Conservation (phyloP, 1,140 invertebrate genomes). For the Acarapis woodi region DNA sequence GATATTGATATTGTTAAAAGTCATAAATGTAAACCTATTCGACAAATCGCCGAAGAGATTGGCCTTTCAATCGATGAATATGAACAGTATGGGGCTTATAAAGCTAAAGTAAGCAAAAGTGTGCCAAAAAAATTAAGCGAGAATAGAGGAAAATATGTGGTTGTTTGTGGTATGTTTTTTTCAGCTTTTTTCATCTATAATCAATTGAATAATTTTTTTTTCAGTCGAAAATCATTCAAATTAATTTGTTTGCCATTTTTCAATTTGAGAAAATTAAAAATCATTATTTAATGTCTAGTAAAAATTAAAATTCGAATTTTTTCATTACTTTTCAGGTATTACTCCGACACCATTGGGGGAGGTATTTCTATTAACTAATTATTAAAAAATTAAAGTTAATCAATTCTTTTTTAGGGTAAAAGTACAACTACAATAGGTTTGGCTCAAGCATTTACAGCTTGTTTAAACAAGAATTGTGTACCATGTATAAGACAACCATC, state of each 20-base stretch:
- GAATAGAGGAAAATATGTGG: slow-evolving; percentile 62
- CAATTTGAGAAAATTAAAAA: too few species aligned
- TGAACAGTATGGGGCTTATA: slow-evolving; percentile 66
- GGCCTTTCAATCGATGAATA: slow-evolving; percentile 49
- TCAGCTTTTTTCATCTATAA: slow-evolving; percentile 28
- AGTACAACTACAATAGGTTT: slow-evolving; percentile 74
- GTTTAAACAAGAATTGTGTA: slow-evolving; percentile 56
- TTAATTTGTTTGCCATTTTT: too few species aligned
- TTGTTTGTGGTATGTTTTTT: too few species aligned
- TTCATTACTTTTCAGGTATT: too few species aligned
- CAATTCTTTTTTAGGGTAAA: slow-evolving; percentile 15
- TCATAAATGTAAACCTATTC: slow-evolving; percentile 61
- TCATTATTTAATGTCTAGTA: too few species aligned
- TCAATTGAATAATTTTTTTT: not conserved
- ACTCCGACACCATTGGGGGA: slow-evolving; percentile 67
- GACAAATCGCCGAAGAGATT: slow-evolving; percentile 45
- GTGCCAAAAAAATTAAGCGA: slow-evolving; percentile 43
- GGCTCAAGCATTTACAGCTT: slow-evolving; percentile 61
- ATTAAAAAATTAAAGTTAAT: not conserved
- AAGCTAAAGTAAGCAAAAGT: slow-evolving; percentile 70
- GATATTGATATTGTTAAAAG: slow-evolving; percentile 64
- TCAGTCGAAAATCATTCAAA: too few species aligned
- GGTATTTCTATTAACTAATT: slow-evolving; percentile 1
- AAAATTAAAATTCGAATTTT: too few species aligned
- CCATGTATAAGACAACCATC: slow-evolving; percentile 91